phyloP scores from a whole-genome alignment of 2,113 vertebrate genomes.

The Scolopax mira region DNA sequence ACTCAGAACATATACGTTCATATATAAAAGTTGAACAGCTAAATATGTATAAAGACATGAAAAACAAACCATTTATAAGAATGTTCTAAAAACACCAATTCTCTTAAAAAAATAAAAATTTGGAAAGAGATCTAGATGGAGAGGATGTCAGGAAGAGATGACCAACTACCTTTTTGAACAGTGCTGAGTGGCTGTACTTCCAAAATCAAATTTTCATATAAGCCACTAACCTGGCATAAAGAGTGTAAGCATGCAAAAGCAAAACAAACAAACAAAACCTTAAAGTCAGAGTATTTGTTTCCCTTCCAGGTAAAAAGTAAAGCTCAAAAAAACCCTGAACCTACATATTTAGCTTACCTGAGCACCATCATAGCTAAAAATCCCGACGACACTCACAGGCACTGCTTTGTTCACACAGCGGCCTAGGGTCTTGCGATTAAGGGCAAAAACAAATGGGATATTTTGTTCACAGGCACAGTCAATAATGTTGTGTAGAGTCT shows the following conservation, averaged over 20 bases:
- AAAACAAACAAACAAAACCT: not conserved
- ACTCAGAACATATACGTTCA: not conserved
- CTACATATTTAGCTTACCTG: conserved; percentile 79
- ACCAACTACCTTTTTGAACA: not conserved
- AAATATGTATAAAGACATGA: not conserved
- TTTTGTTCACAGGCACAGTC: conserved; percentile 88
- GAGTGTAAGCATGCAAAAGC: not conserved
- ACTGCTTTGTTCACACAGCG: conserved; percentile 94
- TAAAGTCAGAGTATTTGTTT: not conserved
- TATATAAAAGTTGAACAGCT: not conserved
- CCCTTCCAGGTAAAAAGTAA: not conserved
- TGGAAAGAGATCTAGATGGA: not conserved
- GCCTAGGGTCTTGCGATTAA: conserved; percentile 92
- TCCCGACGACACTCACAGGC: conserved; percentile 95
- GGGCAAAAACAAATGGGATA: conserved; percentile 93
- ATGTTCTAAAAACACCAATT: not conserved
- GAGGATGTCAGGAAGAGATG: not conserved
- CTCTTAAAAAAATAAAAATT: not conserved
- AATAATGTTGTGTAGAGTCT: conserved; percentile 92
- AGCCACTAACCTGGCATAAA: not conserved
- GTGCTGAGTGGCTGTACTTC: not conserved
- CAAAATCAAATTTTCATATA: not conserved
- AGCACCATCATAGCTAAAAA: conserved; percentile 97
- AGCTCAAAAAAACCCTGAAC: not conserved
- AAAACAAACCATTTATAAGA: not conserved